A percentile compares a stretch with the other conserved stretches of the same genome.
These are phyloP conservation scores for Podarcis lilfordi DNA, from an alignment of 2,797 vertebrate genomes.

Conservation along the genomic window DNA sequence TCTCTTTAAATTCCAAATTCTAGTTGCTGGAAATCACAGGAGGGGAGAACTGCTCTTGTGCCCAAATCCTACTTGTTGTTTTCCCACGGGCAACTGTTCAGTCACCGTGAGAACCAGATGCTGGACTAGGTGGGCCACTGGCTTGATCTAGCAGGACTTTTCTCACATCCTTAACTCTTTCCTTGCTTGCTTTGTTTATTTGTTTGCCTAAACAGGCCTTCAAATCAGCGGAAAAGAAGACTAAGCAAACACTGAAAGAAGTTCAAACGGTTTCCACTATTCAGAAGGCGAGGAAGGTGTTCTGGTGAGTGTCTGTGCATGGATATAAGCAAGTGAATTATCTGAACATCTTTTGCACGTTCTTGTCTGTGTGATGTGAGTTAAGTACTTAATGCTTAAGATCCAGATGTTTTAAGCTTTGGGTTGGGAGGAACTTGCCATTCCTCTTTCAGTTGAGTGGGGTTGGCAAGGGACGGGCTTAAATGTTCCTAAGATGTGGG, in stretches of 20 bases:
- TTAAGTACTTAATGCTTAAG: neutral
- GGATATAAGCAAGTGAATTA: no score
- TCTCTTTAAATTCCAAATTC: neutral
- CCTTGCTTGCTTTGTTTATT: neutral
- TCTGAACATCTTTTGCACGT: neutral
- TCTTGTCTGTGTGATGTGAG: neutral
- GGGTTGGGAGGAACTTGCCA: neutral
- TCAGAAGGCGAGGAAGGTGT: constrained; percentile 97
- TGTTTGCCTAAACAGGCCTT: constrained; percentile 84
- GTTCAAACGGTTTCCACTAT: constrained; percentile 97
- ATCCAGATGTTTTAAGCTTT: neutral
- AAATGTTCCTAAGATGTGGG: neutral
- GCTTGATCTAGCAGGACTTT: no score
- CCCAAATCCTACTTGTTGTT: no score
- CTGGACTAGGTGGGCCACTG: no score
- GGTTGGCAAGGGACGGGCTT: neutral
- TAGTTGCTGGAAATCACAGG: no score
- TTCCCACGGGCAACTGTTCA: no score
- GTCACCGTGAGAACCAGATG: no score
- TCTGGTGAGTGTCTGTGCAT: constrained; percentile 85
- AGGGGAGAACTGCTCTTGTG: no score
- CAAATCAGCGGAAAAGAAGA: constrained; percentile 99
- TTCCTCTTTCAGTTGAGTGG: neutral
- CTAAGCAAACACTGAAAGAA: constrained; percentile 95
- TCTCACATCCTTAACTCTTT: no score